phyloP scores from a whole-genome alignment of 37 sponge, comb jelly and placozoan genomes.

The Mnemiopsis leidyi region DNA sequence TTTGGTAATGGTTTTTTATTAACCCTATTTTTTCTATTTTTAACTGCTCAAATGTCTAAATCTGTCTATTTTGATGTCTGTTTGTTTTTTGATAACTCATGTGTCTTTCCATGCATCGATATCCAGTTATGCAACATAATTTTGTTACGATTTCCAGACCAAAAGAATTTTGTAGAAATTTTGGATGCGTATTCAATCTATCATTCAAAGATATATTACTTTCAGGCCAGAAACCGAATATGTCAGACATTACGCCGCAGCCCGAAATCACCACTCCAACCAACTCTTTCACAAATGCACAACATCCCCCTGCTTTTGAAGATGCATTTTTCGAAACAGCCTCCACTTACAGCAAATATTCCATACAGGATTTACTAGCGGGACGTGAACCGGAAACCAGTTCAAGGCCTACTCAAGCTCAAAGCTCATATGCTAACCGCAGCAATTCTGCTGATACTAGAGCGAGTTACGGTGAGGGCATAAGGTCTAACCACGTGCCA shows the following conservation, averaged over 20 bases:
- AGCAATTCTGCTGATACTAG: background rate
- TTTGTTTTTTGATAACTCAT: too few relatives aligned
- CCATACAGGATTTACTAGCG: background rate
- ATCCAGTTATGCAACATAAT: too few relatives aligned
- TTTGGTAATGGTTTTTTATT: too few relatives aligned
- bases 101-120: too few relatives aligned
- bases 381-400: background rate
- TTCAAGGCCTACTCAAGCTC: background rate
- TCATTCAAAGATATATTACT: too few relatives aligned
- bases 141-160: too few relatives aligned
- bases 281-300: background rate
- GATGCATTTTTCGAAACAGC: background rate
- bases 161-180: too few relatives aligned
- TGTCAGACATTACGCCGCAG: background rate
- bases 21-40: too few relatives aligned
- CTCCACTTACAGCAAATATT: background rate
- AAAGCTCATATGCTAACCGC: background rate
- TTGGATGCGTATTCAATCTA: too few relatives aligned
- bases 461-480: background rate
- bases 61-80: too few relatives aligned
- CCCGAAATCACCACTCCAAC: background rate
- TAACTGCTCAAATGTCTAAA: too few relatives aligned
- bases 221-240: background rate
- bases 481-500: background rate
- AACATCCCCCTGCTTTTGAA: background rate